Evolutionary conservation across 2,113 vertebrate species (phyloP), one percentile per base, ranked within the genome.

Genomic region (Brienomyrus brachyistius): DNA sequence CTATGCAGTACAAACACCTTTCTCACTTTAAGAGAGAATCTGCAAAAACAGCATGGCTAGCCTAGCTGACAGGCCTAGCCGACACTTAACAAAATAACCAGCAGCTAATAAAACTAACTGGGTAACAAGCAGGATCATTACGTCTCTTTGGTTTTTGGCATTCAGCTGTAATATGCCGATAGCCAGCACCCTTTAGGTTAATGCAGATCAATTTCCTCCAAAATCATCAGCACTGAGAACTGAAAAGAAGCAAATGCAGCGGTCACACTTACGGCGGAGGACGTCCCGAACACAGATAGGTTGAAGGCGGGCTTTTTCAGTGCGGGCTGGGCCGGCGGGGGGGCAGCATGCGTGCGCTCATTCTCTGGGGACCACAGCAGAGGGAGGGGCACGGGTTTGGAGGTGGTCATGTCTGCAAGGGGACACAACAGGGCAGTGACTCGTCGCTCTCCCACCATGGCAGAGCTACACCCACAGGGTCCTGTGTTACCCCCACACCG

Each of bases 251-350:
- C 89, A 86, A 95, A 31, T 83, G 21, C 45, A 0, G 7, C 43
- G 17, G 13, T 45, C 56, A 47, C 88, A 97, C 98, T 98, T 94
- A 99, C 98, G 86, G 96, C 95, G 91, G 97, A 97, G n/a, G 97
- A 96, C 1, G 95, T 95, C 92, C 97, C 97, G 94, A 99, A 99
- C 90, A 98, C 97, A 89, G 98, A 98, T 89, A 99, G 94, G 94
- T 99, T 99, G 94, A 99, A 99, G 9, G 97, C 95, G 93, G 98
- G 98, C 93, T 96, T 99, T 94, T 98, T 99, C 91, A 97, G 96
- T 92, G 96, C 96, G 90, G 95, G 91, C 87, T 98, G 95, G 89
- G 96, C 93, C 62, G 95, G 96, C 47, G 98, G 98, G 23, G 96
- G 95, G 86, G 96, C 94, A 88, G 96, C 94, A 91, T 96, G 96